Conservation (phyloP, 2,888 invertebrate genomes). For the Carcina quercana region DNA sequence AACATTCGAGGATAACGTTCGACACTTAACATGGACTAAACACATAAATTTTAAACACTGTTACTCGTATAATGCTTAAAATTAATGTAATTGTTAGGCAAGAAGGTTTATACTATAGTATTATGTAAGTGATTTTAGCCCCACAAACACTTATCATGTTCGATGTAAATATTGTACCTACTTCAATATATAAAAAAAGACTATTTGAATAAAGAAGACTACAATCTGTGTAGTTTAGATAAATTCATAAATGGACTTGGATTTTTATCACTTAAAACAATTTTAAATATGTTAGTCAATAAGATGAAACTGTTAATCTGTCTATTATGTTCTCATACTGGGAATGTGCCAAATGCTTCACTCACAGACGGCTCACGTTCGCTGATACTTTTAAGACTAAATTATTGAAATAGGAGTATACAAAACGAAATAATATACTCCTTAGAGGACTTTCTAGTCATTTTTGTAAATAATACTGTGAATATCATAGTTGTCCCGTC, state of each 20-base stretch:
- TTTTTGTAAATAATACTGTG: constrained; percentile 71
- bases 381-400: constrained; percentile 53
- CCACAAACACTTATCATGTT: constrained; percentile 39
- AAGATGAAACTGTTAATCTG: constrained; percentile 39
- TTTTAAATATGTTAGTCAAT: constrained; percentile 38
- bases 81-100: constrained; percentile 63
- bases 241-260: constrained; percentile 26
- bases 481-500: constrained; percentile 67
- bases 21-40: constrained; percentile 59
- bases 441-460: constrained; percentile 68
- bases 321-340: constrained; percentile 52
- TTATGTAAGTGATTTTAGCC: constrained; percentile 57
- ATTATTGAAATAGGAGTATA: constrained; percentile 45
- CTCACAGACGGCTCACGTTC: constrained; percentile 46
- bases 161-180: constrained; percentile 50
- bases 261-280: constrained; percentile 41
- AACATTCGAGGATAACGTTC: constrained; percentile 46
- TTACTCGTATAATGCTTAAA: constrained; percentile 69
- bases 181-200: constrained; percentile 39
- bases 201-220: constrained; percentile 17
- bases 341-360: constrained; percentile 70
- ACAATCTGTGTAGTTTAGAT: constrained; percentile 21
- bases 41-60: constrained; percentile 68
- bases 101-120: constrained; percentile 63
- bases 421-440: constrained; percentile 49